Percentiles rank a stretch among this genome's conserved stretches.
phyloP scores from a whole-genome alignment of 2,797 vertebrate genomes.

The Microctenopoma steveboyesi region DNA sequence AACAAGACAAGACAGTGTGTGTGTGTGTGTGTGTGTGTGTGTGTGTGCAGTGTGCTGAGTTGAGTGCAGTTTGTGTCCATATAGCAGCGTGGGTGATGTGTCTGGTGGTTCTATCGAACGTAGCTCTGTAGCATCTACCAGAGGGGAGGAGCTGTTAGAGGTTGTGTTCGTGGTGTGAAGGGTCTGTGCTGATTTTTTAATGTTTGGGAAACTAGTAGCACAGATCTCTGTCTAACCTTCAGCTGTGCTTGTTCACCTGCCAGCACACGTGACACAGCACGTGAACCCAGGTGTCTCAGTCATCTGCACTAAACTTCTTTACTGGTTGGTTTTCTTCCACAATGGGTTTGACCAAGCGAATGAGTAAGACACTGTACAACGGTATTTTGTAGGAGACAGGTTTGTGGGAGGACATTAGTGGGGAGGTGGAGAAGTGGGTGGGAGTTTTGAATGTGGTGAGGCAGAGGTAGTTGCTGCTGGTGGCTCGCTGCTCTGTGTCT shows the following conservation, averaged over 20 bases:
- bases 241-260: not conserved
- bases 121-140: too few relatives aligned
- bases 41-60: too few relatives aligned
- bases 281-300: not conserved
- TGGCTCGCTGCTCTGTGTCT: constrained; percentile 60
- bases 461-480: constrained; percentile 43
- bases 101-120: too few relatives aligned
- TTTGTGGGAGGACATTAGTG: not conserved
- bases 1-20: too few relatives aligned
- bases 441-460: constrained; percentile 34
- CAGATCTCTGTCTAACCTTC: too few relatives aligned
- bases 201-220: too few relatives aligned
- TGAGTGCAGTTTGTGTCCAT: too few relatives aligned
- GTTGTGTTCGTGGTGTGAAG: too few relatives aligned
- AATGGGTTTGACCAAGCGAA: not conserved
- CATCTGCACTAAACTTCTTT: constrained; percentile 1
- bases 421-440: constrained; percentile 1
- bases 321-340: not conserved
- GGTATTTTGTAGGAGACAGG: not conserved
- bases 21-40: too few relatives aligned
- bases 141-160: too few relatives aligned
- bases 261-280: not conserved
- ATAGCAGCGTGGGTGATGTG: too few relatives aligned
- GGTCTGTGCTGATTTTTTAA: too few relatives aligned
- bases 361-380: not conserved